A percentile compares a stretch with the other conserved stretches of the same genome.
These are phyloP conservation scores for Atopsyche davidsoni DNA, from an alignment of 1,140 invertebrate species.

Conservation along the genomic window DNA sequence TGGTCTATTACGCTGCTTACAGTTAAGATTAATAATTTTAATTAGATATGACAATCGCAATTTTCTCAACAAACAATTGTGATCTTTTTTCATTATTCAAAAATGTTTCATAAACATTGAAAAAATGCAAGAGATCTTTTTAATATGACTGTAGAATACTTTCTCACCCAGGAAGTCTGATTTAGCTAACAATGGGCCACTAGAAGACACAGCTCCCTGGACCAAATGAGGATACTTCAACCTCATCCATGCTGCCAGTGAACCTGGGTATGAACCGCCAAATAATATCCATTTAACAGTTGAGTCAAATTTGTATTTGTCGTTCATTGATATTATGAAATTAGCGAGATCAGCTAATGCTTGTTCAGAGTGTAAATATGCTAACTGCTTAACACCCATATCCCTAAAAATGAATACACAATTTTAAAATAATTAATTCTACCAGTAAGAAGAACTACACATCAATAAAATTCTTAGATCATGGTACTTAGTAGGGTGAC, in stretches of 20 bases:
- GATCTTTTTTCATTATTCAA: too few species aligned
- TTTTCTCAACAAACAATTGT: too few species aligned
- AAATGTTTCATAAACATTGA: too few species aligned
- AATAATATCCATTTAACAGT: conserved; percentile 84
- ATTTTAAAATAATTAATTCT: conserved; percentile 9
- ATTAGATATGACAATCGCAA: too few species aligned
- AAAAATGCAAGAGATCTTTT: too few species aligned
- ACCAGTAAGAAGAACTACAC: conserved; percentile 11
- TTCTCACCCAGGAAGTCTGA: conserved; percentile 74
- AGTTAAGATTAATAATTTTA: too few species aligned
- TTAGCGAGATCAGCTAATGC: conserved; percentile 81
- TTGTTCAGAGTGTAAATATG: conserved; percentile 77
- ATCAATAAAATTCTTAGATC: conserved; percentile 4
- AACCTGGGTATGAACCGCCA: conserved; percentile 90
- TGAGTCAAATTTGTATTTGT: conserved; percentile 54
- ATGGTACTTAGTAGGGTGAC: conserved; percentile 71
- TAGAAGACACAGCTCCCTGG: conserved; percentile 77
- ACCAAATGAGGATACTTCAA: conserved; percentile 87
- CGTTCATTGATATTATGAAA: conserved; percentile 68
- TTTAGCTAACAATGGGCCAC: conserved; percentile 78
- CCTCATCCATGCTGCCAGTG: conserved; percentile 83
- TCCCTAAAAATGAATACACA: conserved; percentile 52
- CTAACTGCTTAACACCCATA: conserved; percentile 67
- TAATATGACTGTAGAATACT: too few species aligned
- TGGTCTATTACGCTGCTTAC: too few species aligned